Percentiles rank a stretch among this genome's conserved stretches.
These are phyloP conservation scores for Exephanes ischioxanthus DNA, from an alignment of 2,888 invertebrate genomes.

Conservation along the genomic window DNA sequence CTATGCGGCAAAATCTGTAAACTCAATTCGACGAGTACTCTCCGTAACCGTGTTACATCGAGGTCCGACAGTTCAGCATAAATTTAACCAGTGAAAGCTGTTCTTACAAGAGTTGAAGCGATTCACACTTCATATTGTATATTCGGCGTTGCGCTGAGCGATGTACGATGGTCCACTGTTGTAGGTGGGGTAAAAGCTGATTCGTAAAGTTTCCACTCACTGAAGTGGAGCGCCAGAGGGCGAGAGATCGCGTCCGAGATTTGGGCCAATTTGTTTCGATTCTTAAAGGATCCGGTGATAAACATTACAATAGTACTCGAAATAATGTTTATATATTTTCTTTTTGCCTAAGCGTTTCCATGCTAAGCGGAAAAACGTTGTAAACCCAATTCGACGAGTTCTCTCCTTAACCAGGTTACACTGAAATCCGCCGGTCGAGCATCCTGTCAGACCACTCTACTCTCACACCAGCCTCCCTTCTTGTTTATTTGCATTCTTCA, in stretches of 20 bases:
- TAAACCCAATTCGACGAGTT: constrained; percentile 56
- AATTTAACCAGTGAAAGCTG: too few relatives aligned
- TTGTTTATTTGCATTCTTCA: neutral
- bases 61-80: constrained; percentile 46
- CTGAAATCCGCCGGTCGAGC: constrained; percentile 57
- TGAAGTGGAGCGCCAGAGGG: constrained; percentile 24
- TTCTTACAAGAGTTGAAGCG: too few relatives aligned
- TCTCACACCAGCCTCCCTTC: constrained; percentile 26
- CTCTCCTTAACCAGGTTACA: constrained; percentile 71
- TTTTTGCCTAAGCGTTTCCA: too few relatives aligned
- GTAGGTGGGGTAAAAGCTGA: constrained; percentile 55
- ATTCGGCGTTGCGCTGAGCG: neutral
- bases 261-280: constrained; percentile 69
- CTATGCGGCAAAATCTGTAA: constrained; percentile 10
- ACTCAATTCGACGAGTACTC: neutral
- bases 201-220: constrained; percentile 57
- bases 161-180: neutral
- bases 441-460: constrained; percentile 32
- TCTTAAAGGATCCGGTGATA: too few relatives aligned
- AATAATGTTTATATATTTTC: too few relatives aligned
- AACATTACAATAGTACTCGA: too few relatives aligned
- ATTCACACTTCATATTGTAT: constrained; percentile 27
- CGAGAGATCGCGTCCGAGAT: constrained; percentile 59
- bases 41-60: constrained; percentile 69
- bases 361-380: neutral